Evolutionary conservation across 2,888 invertebrate species (phyloP), one percentile per base, ranked within the genome.

Genomic region (Aphidius colemani): DNA sequence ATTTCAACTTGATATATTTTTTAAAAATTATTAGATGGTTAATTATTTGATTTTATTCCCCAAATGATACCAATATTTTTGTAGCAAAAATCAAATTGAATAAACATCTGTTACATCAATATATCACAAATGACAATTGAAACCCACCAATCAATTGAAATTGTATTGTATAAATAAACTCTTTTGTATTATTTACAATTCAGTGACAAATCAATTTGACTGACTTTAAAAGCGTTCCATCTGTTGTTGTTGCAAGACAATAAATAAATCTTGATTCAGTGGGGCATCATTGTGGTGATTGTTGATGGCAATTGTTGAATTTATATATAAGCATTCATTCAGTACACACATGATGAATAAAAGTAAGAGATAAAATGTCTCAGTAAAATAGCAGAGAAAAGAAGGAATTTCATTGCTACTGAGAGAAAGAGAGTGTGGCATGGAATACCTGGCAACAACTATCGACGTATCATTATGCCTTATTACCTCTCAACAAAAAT

Each of bases 401-500:
- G 18, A 30, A 10, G 11, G 7, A 49, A 49, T 30, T 50, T 10
- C 50, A 50, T 18, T 18, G 6, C 9, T 30, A 30, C 18, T 13
- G 50, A 50, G 30, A 50, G 50, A 50, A 9, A 50, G 10, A 30
- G 3, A 51, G 10, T n/a, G 9, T 13, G 2, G 7, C 18, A 40
- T 30, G 46, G 40, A 49, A 49, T 49, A 39, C 9, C 10, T 9
- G 8, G 30, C 39, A 41, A 49, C 49, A 49, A 49, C 13, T 13
- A 59, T 48, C 49, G 56, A 43, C 44, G 45, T 64, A 65, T 66
- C 63, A 66, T 67, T 65, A 66, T 57, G 66, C 59, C 63, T 67
- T 66, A 67, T 69, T 69, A 66, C 64, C 30, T 59, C 67, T 65
- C 63, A 13, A 63, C 61, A 48, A 60, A 69, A 69, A 69, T 67